phyloP scores from a whole-genome alignment of 2,113 vertebrate species.

The Vicugna pacos region DNA sequence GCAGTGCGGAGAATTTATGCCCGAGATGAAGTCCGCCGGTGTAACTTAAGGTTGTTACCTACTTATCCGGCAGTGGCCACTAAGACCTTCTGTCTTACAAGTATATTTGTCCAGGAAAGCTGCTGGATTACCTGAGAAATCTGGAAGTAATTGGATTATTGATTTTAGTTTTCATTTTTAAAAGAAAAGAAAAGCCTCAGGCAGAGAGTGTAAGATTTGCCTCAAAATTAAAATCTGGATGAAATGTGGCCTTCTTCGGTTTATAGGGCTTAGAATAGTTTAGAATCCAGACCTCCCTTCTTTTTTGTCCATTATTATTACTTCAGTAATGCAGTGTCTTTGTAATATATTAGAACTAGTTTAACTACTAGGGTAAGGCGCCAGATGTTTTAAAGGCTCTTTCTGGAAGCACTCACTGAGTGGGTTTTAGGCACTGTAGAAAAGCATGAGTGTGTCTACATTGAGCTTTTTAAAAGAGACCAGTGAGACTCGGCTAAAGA shows the following conservation, averaged over 20 bases:
- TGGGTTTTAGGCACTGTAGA: background rate
- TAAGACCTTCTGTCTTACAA: background rate
- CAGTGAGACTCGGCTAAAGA: background rate
- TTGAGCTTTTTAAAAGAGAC: conserved; percentile 39
- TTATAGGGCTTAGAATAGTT: background rate
- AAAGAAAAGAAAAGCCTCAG: conserved; percentile 75
- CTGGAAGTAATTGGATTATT: conserved; percentile 77
- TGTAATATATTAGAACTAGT: conserved; percentile 20
- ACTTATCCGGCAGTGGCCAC: background rate
- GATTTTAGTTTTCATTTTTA: conserved; percentile 76
- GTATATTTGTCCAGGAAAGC: conserved; percentile 58
- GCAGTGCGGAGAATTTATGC: background rate
- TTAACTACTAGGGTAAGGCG: conserved; percentile 25
- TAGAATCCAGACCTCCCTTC: background rate
- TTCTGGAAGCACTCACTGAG: background rate
- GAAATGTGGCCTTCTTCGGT: background rate
- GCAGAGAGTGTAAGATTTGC: conserved; percentile 43
- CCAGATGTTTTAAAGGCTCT: rapidly evolving
- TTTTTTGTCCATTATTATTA: conserved; percentile 35
- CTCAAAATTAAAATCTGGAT: conserved; percentile 63
- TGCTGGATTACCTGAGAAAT: conserved; percentile 68
- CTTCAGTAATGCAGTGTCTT: conserved; percentile 38
- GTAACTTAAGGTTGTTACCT: rapidly evolving
- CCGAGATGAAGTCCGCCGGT: background rate
- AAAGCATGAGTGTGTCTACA: conserved; percentile 29